Base-by-base conservation (phyloP, 1,140 invertebrate genomes). In the Aphaenogaster floridana region DNA sequence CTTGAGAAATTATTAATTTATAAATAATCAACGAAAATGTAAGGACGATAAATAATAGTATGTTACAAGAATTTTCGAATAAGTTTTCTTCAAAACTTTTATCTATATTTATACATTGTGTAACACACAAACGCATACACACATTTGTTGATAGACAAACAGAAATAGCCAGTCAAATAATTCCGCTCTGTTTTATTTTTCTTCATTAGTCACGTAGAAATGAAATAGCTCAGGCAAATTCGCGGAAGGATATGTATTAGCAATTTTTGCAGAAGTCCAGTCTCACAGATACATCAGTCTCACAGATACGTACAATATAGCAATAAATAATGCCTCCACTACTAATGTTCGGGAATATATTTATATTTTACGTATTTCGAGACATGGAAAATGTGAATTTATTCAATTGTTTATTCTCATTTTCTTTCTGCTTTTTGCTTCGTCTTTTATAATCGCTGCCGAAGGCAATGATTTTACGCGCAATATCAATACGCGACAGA, bases 281-380 rank as follows among this genome's bases (percentile, higher is more conserved):
- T 2, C 59, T 63, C 36, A 39, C 3, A 66, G 4, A 5, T 63
- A 63, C 28, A 28, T 28, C 8, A 66, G 7, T 2, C 59, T 63
- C 36, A 39, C 3, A 66, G 4, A 5, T 63, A 63, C 3, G 8
- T 11, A 66, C 7, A 64, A 63, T 11, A 36, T 36, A 36, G 15
- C 63, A 66, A 66, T 42, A 66, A 66, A 39, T 66, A 66, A 66
- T 66, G 15, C 61, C 17, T 63, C 15, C 34, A 2, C 15, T 66
- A 39, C 17, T 39, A 17, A 39, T 15, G 17, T 39, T 39, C 36
- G n/a, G 17, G 17, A 66, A 66, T 6, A 9, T 66, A 66, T 66
- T 66, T 39, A 36, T n/a, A 66, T 34, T 63, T 63, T 63, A 63
- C 39, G 61, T 13, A 63, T 8, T n/a, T 66, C 8, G 8, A 66